These are phyloP conservation scores for Drosophila ogumai DNA, from an alignment of 1,140 invertebrate genomes.

Conservation along the genomic window DNA sequence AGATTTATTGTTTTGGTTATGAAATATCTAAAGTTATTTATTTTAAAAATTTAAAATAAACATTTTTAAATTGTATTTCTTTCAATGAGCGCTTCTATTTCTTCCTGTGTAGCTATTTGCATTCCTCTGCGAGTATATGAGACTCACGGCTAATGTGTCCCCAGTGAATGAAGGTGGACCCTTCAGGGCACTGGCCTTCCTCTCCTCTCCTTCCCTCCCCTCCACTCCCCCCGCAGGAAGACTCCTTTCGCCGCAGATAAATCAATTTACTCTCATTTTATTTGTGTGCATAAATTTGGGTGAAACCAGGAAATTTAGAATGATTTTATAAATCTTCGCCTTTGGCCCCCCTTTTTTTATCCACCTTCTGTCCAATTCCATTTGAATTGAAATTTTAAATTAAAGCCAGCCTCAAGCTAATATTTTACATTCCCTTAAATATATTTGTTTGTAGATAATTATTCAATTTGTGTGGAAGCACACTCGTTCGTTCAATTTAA, in stretches of 20 bases:
- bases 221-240: not conserved
- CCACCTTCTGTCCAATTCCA: not conserved
- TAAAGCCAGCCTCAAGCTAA: conserved; percentile 42
- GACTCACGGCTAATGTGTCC: conserved; percentile 73
- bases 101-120: conserved; percentile 54
- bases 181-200: conserved; percentile 23
- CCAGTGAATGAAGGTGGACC: conserved; percentile 69
- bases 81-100: not conserved
- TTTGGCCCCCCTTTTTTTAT: conserved; percentile 29
- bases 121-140: conserved; percentile 49
- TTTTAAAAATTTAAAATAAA: too few relatives aligned
- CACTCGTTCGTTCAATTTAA: conserved; percentile 44
- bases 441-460: conserved; percentile 61
- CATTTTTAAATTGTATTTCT: not conserved
- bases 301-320: conserved; percentile 52
- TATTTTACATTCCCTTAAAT: conserved; percentile 4
- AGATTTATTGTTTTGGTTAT: too few relatives aligned
- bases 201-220: not conserved
- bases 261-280: conserved; percentile 82
- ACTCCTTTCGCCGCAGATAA: conserved; percentile 63
- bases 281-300: conserved; percentile 79
- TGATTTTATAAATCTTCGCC: conserved; percentile 63
- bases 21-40: too few relatives aligned
- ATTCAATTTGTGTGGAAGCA: conserved; percentile 63
- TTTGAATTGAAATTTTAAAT: conserved; percentile 51